Base-by-base conservation (phyloP, 2,113 vertebrate species). In the Progne subis region DNA sequence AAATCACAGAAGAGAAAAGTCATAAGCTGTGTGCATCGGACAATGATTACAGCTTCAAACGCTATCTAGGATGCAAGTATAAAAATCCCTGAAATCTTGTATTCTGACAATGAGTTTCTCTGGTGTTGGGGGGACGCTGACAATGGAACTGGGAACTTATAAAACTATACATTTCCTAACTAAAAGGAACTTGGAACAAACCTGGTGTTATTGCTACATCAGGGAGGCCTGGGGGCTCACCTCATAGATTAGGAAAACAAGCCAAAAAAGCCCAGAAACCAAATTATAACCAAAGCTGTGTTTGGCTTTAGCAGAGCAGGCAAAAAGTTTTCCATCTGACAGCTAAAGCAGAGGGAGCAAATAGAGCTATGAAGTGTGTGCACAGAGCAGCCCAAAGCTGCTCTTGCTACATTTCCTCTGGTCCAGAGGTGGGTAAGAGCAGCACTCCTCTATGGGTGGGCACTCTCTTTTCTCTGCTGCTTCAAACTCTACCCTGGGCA, bases 351-450 rank as follows among this genome's bases (percentile, higher is more conserved):
- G 46, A 37, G 23, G 15, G 26, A 60, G 47, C 14, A 64, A 60
- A 26, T 24, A 57, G 47, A 50, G 31, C n/a, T 60, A 4, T 2
- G 2, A 5, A 6, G 11, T 16, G 14, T 39, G n/a, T 32, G 16
- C 25, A 25, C 19, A 29, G 43, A 47, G 68, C 11, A 61, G 34
- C 67, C 55, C 41, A 68, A 14, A 37, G 21, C 14, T 47, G 25
- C 50, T 88, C 11, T 8, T 46, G 2, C 12, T 46, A 0, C 0
- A 0, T n/a, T 63, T 55, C 32, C 75, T 47, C 39, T 84, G 44
- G 24, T 37, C 24, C 21, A 23, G 26, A 17, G 31, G 11, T 64
- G 28, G 9, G 8, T 16, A 2, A 15, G 56, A 47, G 64, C 13
- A 14, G 37, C 50, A 17, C 5, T 10, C 10, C 18, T 19, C 25